Conservation (phyloP, 1,140 invertebrate species). For the Euwallacea similis region DNA sequence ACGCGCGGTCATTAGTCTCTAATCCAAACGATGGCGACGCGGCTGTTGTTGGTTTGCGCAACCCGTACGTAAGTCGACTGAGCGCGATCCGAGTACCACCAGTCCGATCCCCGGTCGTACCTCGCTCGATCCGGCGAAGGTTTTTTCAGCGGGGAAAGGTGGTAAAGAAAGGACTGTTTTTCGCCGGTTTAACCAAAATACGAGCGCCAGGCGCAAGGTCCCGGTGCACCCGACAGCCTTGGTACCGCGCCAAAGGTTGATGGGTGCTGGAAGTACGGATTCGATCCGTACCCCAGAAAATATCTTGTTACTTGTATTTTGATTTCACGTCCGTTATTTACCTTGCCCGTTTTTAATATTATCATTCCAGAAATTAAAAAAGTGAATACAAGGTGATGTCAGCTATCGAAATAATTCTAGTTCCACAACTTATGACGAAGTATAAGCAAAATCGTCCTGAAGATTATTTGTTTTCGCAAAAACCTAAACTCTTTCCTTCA, state of each 20-base stretch:
- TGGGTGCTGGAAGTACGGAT: conserved; percentile 4
- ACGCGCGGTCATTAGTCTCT: conserved; percentile 36
- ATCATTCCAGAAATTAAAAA: too few species aligned
- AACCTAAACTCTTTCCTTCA: too few species aligned
- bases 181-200: conserved; percentile 20
- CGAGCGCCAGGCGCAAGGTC: conserved; percentile 9
- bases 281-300: background rate
- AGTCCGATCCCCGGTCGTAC: conserved; percentile 25
- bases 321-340: too few species aligned
- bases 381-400: too few species aligned
- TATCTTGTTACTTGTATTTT: background rate
- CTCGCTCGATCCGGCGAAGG: conserved; percentile 17
- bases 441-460: too few species aligned
- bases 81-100: conserved; percentile 22
- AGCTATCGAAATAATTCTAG: too few species aligned
- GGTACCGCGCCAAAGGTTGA: conserved; percentile 7
- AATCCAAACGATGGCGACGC: background rate
- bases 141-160: conserved; percentile 34
- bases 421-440: too few species aligned
- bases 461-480: too few species aligned
- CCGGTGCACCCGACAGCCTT: conserved; percentile 22
- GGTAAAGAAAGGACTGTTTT: conserved; percentile 30
- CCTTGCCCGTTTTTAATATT: too few species aligned
- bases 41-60: conserved; percentile 31
- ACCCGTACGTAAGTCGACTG: conserved; percentile 36